Evolutionary conservation across 35 echinoderm and acorn worm species (phyloP).

Genomic region (Lytechinus pictus): DNA sequence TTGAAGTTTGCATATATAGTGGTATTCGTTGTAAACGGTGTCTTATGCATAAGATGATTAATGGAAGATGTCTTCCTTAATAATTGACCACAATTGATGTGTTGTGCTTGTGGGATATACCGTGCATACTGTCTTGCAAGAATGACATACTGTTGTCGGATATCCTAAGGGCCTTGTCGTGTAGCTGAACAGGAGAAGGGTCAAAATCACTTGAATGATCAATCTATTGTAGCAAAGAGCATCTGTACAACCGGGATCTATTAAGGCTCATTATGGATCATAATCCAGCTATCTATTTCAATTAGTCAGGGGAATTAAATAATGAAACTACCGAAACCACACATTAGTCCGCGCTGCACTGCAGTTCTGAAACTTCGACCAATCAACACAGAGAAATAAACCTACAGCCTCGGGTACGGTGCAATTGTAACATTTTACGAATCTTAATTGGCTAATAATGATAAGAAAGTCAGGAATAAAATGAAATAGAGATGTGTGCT

Average conservation of each 20-base stretch:
- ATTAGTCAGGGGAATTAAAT: neutral
- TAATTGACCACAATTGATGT: neutral
- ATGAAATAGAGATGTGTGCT: neutral
- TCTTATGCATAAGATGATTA: neutral
- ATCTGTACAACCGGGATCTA: neutral
- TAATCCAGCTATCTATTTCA: constrained; percentile 12
- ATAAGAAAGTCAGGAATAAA: neutral
- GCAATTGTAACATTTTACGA: neutral
- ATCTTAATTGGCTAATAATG: neutral
- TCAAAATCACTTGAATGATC: neutral
- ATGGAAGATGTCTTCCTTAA: neutral
- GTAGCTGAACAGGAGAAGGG: neutral
- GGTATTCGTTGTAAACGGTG: neutral
- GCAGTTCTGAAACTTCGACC: neutral
- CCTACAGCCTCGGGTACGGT: neutral
- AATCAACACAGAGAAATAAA: neutral
- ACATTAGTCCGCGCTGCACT: neutral
- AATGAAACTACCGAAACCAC: neutral
- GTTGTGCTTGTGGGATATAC: neutral
- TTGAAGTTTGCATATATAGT: neutral
- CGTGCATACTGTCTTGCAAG: neutral
- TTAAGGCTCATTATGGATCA: neutral
- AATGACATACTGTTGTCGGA: neutral
- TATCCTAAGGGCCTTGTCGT: neutral
- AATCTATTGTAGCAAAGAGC: neutral